Conservation (phyloP, 2,797 vertebrate genomes). For the Channallabes apus region DNA sequence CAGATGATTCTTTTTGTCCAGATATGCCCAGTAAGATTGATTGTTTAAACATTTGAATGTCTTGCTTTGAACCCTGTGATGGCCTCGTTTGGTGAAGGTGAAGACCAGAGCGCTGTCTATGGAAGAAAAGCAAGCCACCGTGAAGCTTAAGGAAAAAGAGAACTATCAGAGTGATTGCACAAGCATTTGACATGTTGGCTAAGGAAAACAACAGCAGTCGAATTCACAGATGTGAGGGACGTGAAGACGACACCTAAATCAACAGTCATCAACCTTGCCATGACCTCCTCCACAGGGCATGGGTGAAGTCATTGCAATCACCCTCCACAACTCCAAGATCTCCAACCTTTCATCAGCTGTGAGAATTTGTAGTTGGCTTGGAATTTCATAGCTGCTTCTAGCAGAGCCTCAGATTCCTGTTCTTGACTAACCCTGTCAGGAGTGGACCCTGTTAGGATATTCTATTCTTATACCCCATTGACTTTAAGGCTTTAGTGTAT, state of each 20-base stretch:
- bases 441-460: too few relatives aligned
- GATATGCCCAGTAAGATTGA: background rate
- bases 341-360: background rate
- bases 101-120: background rate
- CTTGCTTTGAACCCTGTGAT: background rate
- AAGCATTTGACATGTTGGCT: background rate
- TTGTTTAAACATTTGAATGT: background rate
- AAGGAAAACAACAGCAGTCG: too few relatives aligned
- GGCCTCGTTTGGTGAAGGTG: background rate
- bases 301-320: background rate
- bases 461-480: too few relatives aligned
- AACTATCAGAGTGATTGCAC: background rate
- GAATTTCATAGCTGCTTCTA: too few relatives aligned
- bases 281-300: too few relatives aligned
- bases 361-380: too few relatives aligned
- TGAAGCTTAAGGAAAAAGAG: background rate
- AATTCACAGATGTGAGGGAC: too few relatives aligned
- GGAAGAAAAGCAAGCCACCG: background rate
- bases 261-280: too few relatives aligned
- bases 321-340: background rate
- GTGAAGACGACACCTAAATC: background rate
- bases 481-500: too few relatives aligned
- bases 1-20: background rate
- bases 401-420: too few relatives aligned
- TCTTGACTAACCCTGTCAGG: too few relatives aligned